Percentiles rank a stretch among this genome's conserved stretches.
phyloP scores from a whole-genome alignment of 2,888 invertebrate genomes.

The Ganaspis brasiliensis region DNA sequence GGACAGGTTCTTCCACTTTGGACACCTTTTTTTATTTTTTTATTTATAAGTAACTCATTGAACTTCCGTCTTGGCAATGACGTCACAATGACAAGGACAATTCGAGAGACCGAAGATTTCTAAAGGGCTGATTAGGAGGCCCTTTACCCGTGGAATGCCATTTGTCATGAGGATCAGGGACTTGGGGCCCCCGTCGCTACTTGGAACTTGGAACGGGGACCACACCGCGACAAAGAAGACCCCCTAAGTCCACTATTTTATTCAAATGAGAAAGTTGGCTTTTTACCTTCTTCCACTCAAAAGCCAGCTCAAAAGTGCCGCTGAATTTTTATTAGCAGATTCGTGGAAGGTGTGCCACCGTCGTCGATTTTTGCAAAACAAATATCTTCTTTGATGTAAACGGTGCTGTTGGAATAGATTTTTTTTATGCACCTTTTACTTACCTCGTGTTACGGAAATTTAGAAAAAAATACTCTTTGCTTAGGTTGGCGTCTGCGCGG shows the following conservation, averaged over 20 bases:
- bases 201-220: conserved; percentile 1
- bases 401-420: no score
- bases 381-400: neutral
- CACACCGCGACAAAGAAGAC: conserved; percentile 35
- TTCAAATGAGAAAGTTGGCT: conserved; percentile 39
- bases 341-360: conserved; percentile 32
- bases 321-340: conserved; percentile 26
- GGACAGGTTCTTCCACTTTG: neutral
- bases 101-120: neutral
- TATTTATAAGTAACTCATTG: neutral
- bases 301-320: conserved; percentile 31
- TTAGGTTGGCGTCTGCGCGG: no score
- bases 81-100: conserved; percentile 19
- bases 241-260: conserved; percentile 38
- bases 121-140: conserved; percentile 21
- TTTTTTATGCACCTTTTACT: no score
- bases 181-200: neutral
- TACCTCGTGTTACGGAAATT: no score
- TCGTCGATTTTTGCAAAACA: neutral
- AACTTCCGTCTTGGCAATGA: neutral
- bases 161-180: neutral
- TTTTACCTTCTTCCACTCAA: conserved; percentile 30
- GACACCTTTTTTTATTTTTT: neutral
- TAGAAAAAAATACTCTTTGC: no score
- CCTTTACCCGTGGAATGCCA: conserved; percentile 30